Evolutionary conservation across 2,113 vertebrate species (phyloP), one percentile per base, ranked within the genome.

Genomic region (Maccullochella peelii): DNA sequence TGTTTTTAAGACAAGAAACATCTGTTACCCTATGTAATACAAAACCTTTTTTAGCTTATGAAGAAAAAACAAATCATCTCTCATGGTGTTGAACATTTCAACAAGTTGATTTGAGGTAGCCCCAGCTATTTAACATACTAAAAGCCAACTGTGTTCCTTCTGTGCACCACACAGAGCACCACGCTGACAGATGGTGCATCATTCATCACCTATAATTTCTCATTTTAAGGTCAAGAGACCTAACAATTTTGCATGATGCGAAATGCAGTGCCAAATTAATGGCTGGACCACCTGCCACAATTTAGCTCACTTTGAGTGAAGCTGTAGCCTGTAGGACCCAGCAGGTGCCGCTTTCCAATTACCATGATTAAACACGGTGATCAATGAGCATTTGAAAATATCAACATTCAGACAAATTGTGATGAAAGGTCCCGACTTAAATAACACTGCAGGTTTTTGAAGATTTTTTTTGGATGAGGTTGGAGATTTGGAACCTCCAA

Each of bases 341-440:
- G 57, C 70, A 82, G 79, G 74, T 83, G 82, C 67, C 82, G 83
- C 72, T 58, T 80, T 62, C 49, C 75, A 73, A 77, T 85, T 83
- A 87, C 50, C 38, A 25, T 77, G 85, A 89, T 87, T 85, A 81
- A 89, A 89, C 23, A 59, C 8, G 5, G 36, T 75, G 84, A 81
- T 84, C 80, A 79, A 82, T 82, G 79, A 73, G 63, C 77, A 21
- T 78, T 57, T 58, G 68, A 44, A 68, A 82, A 80, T 69, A 81
- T 49, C 55, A 54, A 54, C 67, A 78, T 54, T 59, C 42, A 66
- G 36, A 18, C 42, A 40, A 58, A 54, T 47, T n/a, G 59, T 42
- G 49, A 79, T 71, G 40, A 73, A 79, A 73, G 27, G n/a, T 10
- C 52, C 8, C 0, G 0, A 23, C 11, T 66, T 65, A 4, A 67